Conservation (phyloP, 2,888 invertebrate species). For the Trissolcus japonicus region DNA sequence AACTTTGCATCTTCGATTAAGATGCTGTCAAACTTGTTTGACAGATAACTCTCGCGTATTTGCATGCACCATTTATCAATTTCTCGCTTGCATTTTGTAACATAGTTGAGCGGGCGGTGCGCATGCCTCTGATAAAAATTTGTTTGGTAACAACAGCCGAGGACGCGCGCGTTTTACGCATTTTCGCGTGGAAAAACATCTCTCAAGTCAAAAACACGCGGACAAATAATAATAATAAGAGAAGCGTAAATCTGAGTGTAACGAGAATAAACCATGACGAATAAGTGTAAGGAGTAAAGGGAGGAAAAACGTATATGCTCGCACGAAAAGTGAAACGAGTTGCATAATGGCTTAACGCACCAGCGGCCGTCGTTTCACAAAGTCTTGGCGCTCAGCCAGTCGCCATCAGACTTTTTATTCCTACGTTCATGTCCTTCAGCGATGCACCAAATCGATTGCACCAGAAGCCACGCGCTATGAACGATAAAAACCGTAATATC, state of each 20-base stretch:
- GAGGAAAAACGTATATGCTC: conserved; percentile 51
- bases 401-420: conserved; percentile 47
- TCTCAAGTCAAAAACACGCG: background rate
- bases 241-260: conserved; percentile 37
- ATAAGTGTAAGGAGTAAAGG: conserved; percentile 44
- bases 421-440: conserved; percentile 30
- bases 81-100: too few species aligned
- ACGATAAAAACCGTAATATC: conserved; percentile 43
- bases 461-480: conserved; percentile 28
- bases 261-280: conserved; percentile 54
- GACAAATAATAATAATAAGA: conserved; percentile 26
- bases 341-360: conserved; percentile 65
- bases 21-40: too few species aligned
- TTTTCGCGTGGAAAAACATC: conserved; percentile 14
- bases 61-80: too few species aligned
- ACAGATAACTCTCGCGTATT: too few species aligned
- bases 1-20: too few species aligned
- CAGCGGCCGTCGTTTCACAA: conserved; percentile 59
- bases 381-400: conserved; percentile 58
- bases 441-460: conserved; percentile 47
- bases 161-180: background rate
- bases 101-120: too few species aligned
- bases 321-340: conserved; percentile 59
- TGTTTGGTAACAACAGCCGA: too few species aligned
- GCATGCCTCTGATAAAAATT: too few species aligned